Evolutionary conservation across 2,797 vertebrate genomes (phyloP).

Genomic region (Moxostoma hubbsi): DNA sequence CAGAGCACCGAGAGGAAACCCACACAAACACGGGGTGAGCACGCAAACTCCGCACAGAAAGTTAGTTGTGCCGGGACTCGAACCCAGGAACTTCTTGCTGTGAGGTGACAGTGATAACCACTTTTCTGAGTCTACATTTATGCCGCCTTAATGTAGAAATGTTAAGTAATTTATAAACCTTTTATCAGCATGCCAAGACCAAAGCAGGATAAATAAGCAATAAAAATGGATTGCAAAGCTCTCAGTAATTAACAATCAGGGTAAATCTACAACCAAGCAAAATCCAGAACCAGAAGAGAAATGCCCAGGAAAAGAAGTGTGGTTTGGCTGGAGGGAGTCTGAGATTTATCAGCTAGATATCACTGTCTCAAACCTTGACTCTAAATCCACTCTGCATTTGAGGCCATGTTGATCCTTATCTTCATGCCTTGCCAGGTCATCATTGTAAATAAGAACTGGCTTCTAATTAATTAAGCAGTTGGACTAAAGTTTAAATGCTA

Average conservation of each 20-base stretch:
- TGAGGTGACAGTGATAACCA: too few species aligned
- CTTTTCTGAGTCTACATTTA: slow-evolving; percentile 42
- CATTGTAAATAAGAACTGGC: slow-evolving; percentile 37
- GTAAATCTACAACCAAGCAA: slow-evolving; percentile 55
- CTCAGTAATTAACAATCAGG: slow-evolving; percentile 50
- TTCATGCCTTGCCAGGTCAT: slow-evolving; percentile 26
- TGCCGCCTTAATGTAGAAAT: slow-evolving; percentile 59
- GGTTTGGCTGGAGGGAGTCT: slow-evolving; percentile 54
- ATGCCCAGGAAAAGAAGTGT: slow-evolving; percentile 55
- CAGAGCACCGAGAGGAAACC: too few species aligned
- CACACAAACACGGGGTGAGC: too few species aligned
- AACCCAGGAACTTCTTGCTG: too few species aligned
- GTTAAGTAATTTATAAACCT: slow-evolving; percentile 64
- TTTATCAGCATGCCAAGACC: slow-evolving; percentile 59
- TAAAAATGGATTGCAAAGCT: slow-evolving; percentile 63
- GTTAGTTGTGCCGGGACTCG: too few species aligned
- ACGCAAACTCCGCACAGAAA: too few species aligned
- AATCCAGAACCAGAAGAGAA: slow-evolving; percentile 57
- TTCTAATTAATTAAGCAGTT: slow-evolving; percentile 37
- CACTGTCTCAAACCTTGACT: slow-evolving; percentile 51
- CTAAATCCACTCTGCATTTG: slow-evolving; percentile 43
- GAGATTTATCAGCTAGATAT: slow-evolving; percentile 64
- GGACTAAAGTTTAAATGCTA: slow-evolving; percentile 26
- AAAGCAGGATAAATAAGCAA: slow-evolving; percentile 63
- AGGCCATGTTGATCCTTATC: slow-evolving; percentile 24